Percentiles rank a stretch among this genome's conserved stretches.
These are phyloP conservation scores for Orthosia cruda DNA, from an alignment of 2,888 invertebrate genomes.

Conservation along the genomic window DNA sequence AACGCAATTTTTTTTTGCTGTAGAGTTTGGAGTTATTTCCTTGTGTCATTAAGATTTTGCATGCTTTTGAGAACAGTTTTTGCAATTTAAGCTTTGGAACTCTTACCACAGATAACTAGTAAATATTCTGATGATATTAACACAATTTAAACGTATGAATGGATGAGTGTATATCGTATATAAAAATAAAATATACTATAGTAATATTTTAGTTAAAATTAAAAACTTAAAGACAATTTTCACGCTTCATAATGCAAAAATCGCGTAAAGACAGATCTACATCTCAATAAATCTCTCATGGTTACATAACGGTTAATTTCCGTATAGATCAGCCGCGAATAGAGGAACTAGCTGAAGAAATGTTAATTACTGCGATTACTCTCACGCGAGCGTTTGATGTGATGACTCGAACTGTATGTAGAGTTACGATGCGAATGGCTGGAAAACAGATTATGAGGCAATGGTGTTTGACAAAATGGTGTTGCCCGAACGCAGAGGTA, in stretches of 20 bases:
- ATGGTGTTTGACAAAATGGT: constrained; percentile 4
- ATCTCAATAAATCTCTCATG: constrained; percentile 14
- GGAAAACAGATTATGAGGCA: not conserved
- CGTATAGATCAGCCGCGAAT: constrained; percentile 45
- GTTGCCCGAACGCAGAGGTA: not conserved
- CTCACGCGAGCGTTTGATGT: constrained; percentile 50
- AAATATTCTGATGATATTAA: not conserved
- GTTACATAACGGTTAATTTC: constrained; percentile 59
- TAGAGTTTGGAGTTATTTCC: constrained; percentile 4
- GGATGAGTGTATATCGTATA: too few relatives aligned
- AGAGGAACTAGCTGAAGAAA: constrained; percentile 57
- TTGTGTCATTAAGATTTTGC: not conserved
- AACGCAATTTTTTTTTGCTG: not conserved
- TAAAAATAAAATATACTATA: too few relatives aligned
- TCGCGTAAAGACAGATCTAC: constrained; percentile 1
- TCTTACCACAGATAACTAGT: not conserved
- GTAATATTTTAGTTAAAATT: too few relatives aligned
- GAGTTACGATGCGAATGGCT: constrained; percentile 29
- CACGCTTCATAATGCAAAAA: constrained; percentile 8
- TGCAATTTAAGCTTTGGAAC: not conserved
- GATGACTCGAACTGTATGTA: constrained; percentile 30
- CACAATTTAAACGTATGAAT: not conserved
- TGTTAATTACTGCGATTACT: constrained; percentile 57
- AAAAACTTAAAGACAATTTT: too few relatives aligned
- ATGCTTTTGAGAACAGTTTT: not conserved